Evolutionary conservation across 1,140 invertebrate species (phyloP), one percentile per base, ranked within the genome.

Genomic region (Rhyacophila brunnea): DNA sequence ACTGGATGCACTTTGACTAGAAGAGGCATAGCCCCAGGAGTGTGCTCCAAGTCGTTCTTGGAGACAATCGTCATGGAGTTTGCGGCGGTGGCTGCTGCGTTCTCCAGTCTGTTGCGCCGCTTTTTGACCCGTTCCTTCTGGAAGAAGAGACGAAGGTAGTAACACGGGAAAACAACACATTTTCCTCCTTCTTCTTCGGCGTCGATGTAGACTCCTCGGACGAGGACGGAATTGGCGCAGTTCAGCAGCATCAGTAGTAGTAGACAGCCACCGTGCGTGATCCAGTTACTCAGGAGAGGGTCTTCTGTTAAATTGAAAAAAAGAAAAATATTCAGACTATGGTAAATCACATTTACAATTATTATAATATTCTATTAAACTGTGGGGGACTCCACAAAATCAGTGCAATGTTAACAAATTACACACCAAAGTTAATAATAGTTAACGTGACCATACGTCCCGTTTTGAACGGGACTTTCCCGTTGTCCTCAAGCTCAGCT

Each of bases 201-300:
- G 71, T 93, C 90, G 35, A 92, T 90, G 70, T 90, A 91, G 1
- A 93, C 89, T 1, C 90, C 91, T 40, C 90, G 81, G 1, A 92
- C 90, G 23, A 93, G 77, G 18, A 92, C 81, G 0, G 89, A 91
- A 73, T 93, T 93, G 61, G 89, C 87, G 67, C 89, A 91, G 62
- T 91, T 91, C n/a, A 92, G 74, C 1, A 92, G 79, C 3, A 91
- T 85, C 11, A 92, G 80, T n/a, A 91, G 73, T 1, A 85, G 69
- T 42, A 92, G 82, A 45, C 87, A 88, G 18, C 87, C 81, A 38
- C 85, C 73, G 70, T 91, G 88, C 0, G 87, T 88, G 23, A 89
- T 80, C 87, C 88, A 90, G 68, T 85, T 89, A 69, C 90, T 91
- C 51, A 90, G 65, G 47, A 86, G 80, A n/a, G 75, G 79, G 58